Evolutionary conservation across 2,113 vertebrate species (phyloP), one percentile per base, ranked within the genome.

Genomic region (Sylvicapra grimmia): DNA sequence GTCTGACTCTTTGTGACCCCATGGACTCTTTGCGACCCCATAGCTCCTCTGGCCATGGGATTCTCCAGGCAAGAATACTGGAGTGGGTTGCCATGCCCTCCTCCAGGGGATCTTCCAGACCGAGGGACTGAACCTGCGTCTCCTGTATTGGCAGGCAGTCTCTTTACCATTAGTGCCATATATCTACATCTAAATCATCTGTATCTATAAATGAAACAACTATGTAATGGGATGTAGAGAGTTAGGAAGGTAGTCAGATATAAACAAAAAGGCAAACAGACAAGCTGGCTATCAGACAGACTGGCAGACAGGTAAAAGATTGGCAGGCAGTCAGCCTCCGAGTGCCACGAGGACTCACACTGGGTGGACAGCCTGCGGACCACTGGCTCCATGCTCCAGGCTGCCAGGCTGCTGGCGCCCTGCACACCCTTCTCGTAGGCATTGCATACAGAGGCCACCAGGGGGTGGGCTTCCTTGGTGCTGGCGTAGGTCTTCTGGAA

Each of bases 311-410:
- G 84, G 27, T 25, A 40, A 5, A 91, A 91, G 36, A 25, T 1
- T 15, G 49, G 63, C 77, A 92, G 29, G 29, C 54, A 80, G 79
- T 36, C 12, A 36, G 65, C n/a, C 6, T 3, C 63, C 8, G 0
- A 0, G 2, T 5, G 0, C 0, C 40, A 0, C 0, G 0, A 47
- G 0, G 27, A 99, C 99, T 99, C 97, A 99, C 99, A 98, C 97
- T 99, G 99, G 1, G 99, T 99, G 95, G 99, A 98, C 94, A 99
- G 98, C 58, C 97, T 98, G 96, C 98, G 98, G 84, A 99, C 98
- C 98, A 99, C 98, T 0, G 99, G 99, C 97, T 99, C 98, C 97
- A 99, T 79, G 93, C 99, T 98, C 98, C 98, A 98, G 86, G 98
- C 89, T 0, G 98, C 99, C 97, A 99, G 91, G 86, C 96, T 98